Percentiles rank a stretch among this genome's conserved stretches.
These are phyloP conservation scores for Trematocara nigrifrons DNA, from an alignment of 2,113 vertebrate genomes.

Conservation along the genomic window DNA sequence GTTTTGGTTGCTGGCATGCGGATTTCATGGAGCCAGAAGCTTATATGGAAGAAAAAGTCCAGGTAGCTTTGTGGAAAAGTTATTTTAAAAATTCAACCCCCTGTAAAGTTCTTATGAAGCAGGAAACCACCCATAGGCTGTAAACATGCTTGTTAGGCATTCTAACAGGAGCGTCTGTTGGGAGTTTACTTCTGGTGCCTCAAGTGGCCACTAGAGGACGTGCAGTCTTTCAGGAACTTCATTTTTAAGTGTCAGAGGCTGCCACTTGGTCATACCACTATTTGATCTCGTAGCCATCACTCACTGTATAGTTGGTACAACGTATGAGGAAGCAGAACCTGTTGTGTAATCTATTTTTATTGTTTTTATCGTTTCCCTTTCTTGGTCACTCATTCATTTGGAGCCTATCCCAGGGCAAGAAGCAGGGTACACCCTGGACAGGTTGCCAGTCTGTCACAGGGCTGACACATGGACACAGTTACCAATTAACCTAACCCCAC, in stretches of 20 bases:
- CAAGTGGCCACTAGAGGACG: not conserved
- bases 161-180: fast-evolving
- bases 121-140: not conserved
- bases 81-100: not conserved
- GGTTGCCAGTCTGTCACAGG: not conserved
- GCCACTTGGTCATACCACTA: not conserved
- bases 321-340: fast-evolving
- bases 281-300: not conserved
- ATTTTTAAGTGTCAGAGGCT: not conserved
- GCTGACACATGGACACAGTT: not conserved
- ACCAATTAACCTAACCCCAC: not conserved
- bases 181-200: not conserved
- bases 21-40: not conserved
- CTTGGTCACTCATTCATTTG: not conserved
- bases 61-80: not conserved
- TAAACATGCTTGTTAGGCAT: not conserved
- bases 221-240: not conserved
- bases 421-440: not conserved
- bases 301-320: not conserved
- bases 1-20: fast-evolving
- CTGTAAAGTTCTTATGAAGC: not conserved
- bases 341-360: not conserved
- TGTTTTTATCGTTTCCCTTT: not conserved
- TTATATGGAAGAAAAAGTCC: not conserved
- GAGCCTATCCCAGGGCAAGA: not conserved